Evolutionary conservation across 1,140 invertebrate genomes (phyloP), one percentile per base, ranked within the genome.

Genomic region (Drosophila repleta): DNA sequence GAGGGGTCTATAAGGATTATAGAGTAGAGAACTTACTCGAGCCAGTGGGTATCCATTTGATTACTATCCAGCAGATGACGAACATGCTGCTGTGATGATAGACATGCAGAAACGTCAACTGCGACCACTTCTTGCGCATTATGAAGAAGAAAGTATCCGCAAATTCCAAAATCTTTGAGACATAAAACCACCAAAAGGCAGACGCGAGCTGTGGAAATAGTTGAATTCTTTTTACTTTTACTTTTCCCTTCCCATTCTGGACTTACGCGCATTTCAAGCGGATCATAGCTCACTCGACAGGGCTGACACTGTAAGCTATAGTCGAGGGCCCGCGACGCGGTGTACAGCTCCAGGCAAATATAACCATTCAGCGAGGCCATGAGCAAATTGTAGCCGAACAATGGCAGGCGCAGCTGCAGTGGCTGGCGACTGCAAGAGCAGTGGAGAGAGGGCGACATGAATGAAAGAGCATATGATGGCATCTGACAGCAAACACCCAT

Each of bases 171-270:
- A 97, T 93, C 92, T 99, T 99, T 24, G 98, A 98, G 85, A 98
- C 95, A 91, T 98, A 99, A 91, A 98, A 99, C 97, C 97, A 98
- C 97, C 97, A 99, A 15, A 99, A 94, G 0, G 97, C 97, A 80
- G 96, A 94, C 0, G 97, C 96, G 92, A 99, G 97, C 97, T 98
- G 92, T 18, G n/a, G 49, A 18, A 17, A 93, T 46, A 64, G 60
- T 8, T 35, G 2, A 13, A 35, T 35, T 35, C 11, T 0, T 11
- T 35, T 11, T 13, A 13, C 11, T 35, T 35, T 29, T 29, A 29
- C 8, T 29, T 29, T 10, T 29, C n/a, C n/a, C n/a, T n/a, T n/a
- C 21, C 2, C 8, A 35, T 11, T 11, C 5, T 10, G 10, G 51
- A 87, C 93, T 96, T 95, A 87, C 82, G 35, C 82, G 82, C 64